Evolutionary conservation across 1,140 invertebrate genomes (phyloP).

Genomic region (Camponotus vicinus): DNA sequence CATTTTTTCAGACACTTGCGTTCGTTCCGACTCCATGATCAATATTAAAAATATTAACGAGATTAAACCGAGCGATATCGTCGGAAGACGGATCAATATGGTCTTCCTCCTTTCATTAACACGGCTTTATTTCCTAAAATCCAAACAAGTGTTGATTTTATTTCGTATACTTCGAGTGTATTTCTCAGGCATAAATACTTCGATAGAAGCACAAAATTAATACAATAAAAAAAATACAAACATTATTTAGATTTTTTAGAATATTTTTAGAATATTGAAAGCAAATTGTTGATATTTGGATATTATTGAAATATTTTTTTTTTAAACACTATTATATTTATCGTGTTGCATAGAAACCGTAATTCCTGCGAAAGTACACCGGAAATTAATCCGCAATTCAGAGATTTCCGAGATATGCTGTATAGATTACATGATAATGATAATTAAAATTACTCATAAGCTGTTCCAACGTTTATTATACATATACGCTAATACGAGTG

Average conservation of each 20-base stretch:
- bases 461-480: neutral
- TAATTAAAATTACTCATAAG: slow-evolving; percentile 4
- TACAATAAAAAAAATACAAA: neutral
- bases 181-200: neutral
- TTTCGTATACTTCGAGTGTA: neutral
- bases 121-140: slow-evolving; percentile 38
- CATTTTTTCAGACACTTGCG: slow-evolving; percentile 72
- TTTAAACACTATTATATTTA: neutral
- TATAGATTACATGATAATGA: neutral
- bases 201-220: neutral
- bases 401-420: neutral
- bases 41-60: slow-evolving; percentile 27
- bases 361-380: neutral
- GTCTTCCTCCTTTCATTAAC: neutral
- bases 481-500: neutral
- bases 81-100: neutral
- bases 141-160: slow-evolving; percentile 13
- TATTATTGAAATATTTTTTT: neutral
- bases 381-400: neutral
- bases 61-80: slow-evolving; percentile 1
- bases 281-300: neutral
- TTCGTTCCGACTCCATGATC: neutral
- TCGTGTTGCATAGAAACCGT: neutral
- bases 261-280: neutral
- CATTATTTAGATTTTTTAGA: neutral